Percentiles rank a stretch among this genome's conserved stretches.
phyloP scores from a whole-genome alignment of 2,888 invertebrate genomes.

The Melanotus villosus region DNA sequence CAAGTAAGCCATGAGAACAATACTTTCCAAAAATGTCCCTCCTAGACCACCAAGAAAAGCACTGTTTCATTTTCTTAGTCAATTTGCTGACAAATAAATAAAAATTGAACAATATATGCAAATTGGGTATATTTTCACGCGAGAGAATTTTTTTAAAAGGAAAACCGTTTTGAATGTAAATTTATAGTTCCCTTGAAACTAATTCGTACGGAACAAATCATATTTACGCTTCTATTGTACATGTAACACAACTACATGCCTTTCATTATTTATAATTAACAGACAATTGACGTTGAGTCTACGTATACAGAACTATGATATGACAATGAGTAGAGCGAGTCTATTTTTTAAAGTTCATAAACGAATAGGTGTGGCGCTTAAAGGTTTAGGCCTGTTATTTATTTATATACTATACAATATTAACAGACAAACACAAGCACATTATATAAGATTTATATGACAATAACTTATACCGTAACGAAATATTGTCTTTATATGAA shows the following conservation, averaged over 20 bases:
- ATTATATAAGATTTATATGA: slow-evolving; percentile 28
- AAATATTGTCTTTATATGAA: slow-evolving; percentile 25
- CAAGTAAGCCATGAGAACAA: too few relatives aligned
- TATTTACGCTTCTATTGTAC: slow-evolving; percentile 29
- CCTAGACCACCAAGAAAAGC: too few relatives aligned
- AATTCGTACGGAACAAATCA: slow-evolving; percentile 14
- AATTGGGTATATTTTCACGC: too few relatives aligned
- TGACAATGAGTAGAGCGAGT: not conserved
- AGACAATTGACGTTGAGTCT: slow-evolving; percentile 28
- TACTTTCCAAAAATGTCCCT: too few relatives aligned
- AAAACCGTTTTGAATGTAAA: too few relatives aligned
- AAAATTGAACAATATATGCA: too few relatives aligned
- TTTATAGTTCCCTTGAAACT: not conserved
- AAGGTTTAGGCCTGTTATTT: slow-evolving; percentile 19
- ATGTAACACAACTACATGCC: slow-evolving; percentile 7
- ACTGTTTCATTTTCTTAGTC: too few relatives aligned
- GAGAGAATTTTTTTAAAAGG: too few relatives aligned
- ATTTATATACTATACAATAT: slow-evolving; percentile 8
- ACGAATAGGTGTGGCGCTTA: slow-evolving; percentile 19
- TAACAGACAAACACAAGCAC: not conserved
- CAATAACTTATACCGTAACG: slow-evolving; percentile 21
- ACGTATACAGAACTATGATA: slow-evolving; percentile 19
- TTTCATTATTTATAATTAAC: slow-evolving; percentile 37
- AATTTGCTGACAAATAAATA: too few relatives aligned
- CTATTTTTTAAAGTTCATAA: slow-evolving; percentile 9